Evolutionary conservation across 2,113 vertebrate species (phyloP).

Genomic region (Prochilodus magdalenae): DNA sequence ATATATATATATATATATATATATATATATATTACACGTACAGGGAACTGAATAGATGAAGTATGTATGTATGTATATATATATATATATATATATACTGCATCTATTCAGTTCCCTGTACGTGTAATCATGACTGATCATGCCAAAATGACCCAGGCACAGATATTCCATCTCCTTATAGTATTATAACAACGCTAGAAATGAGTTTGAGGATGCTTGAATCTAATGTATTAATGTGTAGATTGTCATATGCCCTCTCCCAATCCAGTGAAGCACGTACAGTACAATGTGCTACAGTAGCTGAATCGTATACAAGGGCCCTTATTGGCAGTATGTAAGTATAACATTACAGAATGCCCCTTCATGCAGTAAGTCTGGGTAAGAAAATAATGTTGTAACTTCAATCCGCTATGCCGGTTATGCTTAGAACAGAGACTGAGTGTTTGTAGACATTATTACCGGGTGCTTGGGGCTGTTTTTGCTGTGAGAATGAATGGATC

Average conservation of each 20-base stretch:
- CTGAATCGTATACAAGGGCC: constrained; percentile 2
- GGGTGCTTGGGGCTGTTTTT: neutral
- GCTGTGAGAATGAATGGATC: constrained; percentile 4
- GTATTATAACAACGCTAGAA: neutral
- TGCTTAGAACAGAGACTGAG: neutral
- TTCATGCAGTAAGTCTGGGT: neutral
- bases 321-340: constrained; percentile 37
- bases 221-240: constrained; percentile 27
- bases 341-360: constrained; percentile 17
- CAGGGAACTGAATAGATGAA: no score
- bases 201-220: neutral
- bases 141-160: constrained; percentile 10
- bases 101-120: neutral
- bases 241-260: constrained; percentile 33
- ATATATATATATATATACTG: neutral
- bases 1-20: no score
- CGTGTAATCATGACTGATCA: neutral
- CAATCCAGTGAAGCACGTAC: constrained; percentile 25
- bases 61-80: no score
- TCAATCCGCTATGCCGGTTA: neutral
- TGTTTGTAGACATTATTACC: neutral
- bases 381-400: neutral
- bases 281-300: constrained; percentile 34
- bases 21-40: no score
- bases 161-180: neutral